These are phyloP conservation scores for Trichonephila clavata DNA, from an alignment of 1,140 invertebrate species.

Conservation along the genomic window DNA sequence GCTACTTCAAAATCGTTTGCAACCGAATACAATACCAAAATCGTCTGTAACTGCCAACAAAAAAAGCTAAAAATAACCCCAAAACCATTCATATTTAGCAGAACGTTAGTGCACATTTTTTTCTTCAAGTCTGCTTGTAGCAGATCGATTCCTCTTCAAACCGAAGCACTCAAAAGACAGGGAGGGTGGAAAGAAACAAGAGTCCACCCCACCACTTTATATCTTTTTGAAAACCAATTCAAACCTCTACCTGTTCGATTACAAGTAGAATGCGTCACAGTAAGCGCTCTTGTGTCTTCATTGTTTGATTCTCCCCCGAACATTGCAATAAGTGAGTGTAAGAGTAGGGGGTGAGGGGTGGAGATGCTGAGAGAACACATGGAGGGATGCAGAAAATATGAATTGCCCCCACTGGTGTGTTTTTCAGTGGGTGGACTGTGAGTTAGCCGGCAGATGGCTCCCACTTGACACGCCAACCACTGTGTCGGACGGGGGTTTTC, in stretches of 20 bases:
- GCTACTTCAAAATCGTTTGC: too few relatives aligned
- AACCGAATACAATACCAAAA: too few relatives aligned
- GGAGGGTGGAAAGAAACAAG: not conserved
- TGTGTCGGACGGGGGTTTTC: not conserved
- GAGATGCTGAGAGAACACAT: too few relatives aligned
- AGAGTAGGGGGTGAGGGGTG: too few relatives aligned
- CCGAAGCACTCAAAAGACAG: not conserved
- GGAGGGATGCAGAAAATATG: not conserved
- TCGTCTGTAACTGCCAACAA: too few relatives aligned
- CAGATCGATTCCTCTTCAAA: not conserved
- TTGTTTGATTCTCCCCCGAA: not conserved
- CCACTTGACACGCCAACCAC: conserved; percentile 58
- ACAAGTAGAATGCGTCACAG: conserved; percentile 8
- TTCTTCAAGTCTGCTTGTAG: not conserved
- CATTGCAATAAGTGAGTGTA: not conserved
- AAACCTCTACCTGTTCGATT: conserved; percentile 47
- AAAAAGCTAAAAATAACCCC: too few relatives aligned
- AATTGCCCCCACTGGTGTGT: conserved; percentile 52
- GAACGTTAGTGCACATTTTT: not conserved
- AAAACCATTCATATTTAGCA: too few relatives aligned
- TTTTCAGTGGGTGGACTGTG: conserved; percentile 55
- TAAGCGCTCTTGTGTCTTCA: not conserved
- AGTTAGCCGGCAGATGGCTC: conserved; percentile 50
- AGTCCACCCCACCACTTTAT: conserved; percentile 23
- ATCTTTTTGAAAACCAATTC: conserved; percentile 13